These are phyloP conservation scores for Channallabes apus DNA, from an alignment of 2,797 vertebrate species.

Conservation along the genomic window DNA sequence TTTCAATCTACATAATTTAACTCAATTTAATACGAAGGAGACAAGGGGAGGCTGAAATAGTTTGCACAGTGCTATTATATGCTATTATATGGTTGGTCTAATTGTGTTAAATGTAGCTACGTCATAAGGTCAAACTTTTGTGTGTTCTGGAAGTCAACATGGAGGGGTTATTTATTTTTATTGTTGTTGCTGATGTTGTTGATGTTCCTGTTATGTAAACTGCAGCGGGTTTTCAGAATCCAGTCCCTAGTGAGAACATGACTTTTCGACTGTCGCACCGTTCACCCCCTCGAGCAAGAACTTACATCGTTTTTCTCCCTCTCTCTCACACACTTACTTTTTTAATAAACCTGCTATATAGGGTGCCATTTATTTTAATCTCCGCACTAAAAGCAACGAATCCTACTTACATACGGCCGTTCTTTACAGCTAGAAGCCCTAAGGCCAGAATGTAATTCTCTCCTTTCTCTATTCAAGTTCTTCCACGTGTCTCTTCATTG, in stretches of 20 bases:
- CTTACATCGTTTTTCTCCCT: not conserved
- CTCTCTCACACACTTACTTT: too few species aligned
- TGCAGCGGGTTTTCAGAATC: not conserved
- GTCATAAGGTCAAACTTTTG: not conserved
- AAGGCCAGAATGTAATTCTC: not conserved
- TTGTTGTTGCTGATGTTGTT: not conserved
- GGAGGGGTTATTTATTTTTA: not conserved
- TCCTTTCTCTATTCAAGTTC: not conserved
- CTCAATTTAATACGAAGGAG: too few species aligned
- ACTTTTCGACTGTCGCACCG: not conserved
- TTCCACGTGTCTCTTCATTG: not conserved
- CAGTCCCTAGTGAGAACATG: not conserved
- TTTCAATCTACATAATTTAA: too few species aligned
- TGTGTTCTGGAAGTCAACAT: not conserved
- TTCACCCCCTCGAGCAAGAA: not conserved
- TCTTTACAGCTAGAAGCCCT: not conserved
- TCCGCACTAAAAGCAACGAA: not conserved
- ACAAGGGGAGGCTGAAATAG: too few species aligned
- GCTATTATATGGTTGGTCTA: not conserved
- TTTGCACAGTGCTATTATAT: too few species aligned
- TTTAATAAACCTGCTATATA: not conserved
- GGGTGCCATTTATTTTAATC: not conserved
- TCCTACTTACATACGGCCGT: not conserved
- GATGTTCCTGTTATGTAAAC: not conserved
- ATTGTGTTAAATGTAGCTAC: not conserved